Base-by-base conservation (phyloP, 2,797 vertebrate species). In the Alosa sapidissima region DNA sequence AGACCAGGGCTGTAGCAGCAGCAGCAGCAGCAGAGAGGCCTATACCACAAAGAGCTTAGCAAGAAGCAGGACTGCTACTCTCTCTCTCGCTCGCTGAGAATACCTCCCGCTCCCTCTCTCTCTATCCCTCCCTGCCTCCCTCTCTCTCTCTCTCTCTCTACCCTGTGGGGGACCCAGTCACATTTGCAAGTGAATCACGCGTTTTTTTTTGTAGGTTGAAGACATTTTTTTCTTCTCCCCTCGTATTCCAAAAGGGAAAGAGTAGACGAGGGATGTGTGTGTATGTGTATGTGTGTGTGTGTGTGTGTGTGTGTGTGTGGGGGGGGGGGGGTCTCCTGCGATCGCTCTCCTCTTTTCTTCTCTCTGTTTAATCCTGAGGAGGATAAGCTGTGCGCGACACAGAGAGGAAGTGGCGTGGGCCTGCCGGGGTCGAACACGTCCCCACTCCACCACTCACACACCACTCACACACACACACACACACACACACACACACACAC, bases 101-200 rank as follows among this genome's bases (percentile, higher is more conserved):
- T 72, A n/a, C 81, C 60, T 83, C 28, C 65, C 60, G 47, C 86
- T 58, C 83, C 33, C 86, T 58, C 84, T 41, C 81, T 78, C 81
- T 82, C 86, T 87, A 86, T 60, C 84, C 68, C 83, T 87, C 88
- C 88, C 91, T 91, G 91, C 24, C 60, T 9, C 62, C 86, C 68
- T 85, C 86, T 90, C 84, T 49, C 65, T 51, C 19, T 81, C 51
- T 81, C 85, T 68, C 75, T 33, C 87, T 88, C 19, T 21, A 45
- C 41, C 72, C 41, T 75, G 92, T 89, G 81, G 90, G 92, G 90
- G 92, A 92, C 91, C 91, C 47, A 90, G 91, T 94, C 92, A 92
- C 92, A 96, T 96, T 95, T 96, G 95, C 95, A 95, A 96, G 92
- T 95, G 95, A 97, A 96, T 95, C 92, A 90, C 90, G 92, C 91